Base-by-base conservation (phyloP, 2,888 invertebrate genomes). In the Athalia rosae region DNA sequence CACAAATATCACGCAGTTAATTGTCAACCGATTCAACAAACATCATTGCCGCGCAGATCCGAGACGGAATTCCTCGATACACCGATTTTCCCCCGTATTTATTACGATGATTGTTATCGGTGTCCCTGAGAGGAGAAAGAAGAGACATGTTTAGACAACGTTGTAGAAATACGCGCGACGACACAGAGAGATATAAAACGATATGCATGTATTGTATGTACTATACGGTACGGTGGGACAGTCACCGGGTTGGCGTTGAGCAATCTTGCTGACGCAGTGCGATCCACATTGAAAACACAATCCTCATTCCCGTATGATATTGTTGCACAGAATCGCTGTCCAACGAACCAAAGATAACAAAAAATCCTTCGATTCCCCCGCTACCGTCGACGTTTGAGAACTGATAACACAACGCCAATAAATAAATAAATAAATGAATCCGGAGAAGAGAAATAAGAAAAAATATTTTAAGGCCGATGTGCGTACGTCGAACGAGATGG, bases 181-280 rank as follows among this genome's bases (percentile, higher is more conserved):
- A 28, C 28, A 28, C 28, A 28, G 28, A 28, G 28, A 28, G 28
- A 28, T 28, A 28, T 28, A 28, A 28, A 28, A 28, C 28, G 28
- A 28, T 28, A 28, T 28, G 28, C 28, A 28, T 28, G 28, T 63
- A 9, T 15, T 15, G 8, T 13, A 59, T 15, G 13, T 13, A 59
- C 28, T 28, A 28, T 28, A 28, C 28, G 28, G 28, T 28, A 28
- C 28, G 28, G 28, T 28, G 28, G 28, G 28, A 28, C 28, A 28
- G 28, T 28, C 28, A 28, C 28, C 28, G 28, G 28, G 28, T 28
- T 11, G 53, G 53, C 53, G 53, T 53, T 53, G 53, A 53, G 53
- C 53, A 53, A 53, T 53, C n/a, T n/a, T 53, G 53, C 53, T 53
- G 53, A 53, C 53, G 53, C 53, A n/a, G 53, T 53, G 53, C 53